A percentile compares a stretch with the other conserved stretches of the same genome.
These are phyloP conservation scores for Ferdinandea cuprea DNA, from an alignment of 2,888 invertebrate genomes.

Conservation along the genomic window DNA sequence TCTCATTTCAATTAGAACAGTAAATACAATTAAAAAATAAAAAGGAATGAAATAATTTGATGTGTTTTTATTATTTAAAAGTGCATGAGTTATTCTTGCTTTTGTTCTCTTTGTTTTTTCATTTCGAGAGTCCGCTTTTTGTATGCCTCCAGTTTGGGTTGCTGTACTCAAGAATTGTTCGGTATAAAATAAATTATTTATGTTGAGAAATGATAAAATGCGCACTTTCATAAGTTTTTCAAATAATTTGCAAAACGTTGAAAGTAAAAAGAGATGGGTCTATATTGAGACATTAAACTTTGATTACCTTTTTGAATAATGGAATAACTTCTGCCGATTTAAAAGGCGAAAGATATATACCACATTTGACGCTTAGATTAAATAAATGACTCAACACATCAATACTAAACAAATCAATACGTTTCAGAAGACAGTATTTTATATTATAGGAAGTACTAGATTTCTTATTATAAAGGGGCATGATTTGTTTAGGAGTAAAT, in stretches of 20 bases:
- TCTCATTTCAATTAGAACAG: no score
- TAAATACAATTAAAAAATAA: no score
- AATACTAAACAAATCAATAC: not conserved
- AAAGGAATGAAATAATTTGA: no score
- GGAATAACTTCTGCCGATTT: not conserved
- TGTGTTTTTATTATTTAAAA: no score
- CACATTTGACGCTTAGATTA: not conserved
- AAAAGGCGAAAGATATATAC: not conserved
- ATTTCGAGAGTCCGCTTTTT: no score
- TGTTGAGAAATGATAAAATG: not conserved
- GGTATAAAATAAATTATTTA: constrained; percentile 1
- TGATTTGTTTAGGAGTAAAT: not conserved
- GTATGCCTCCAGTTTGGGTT: no score
- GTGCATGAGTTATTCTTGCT: no score
- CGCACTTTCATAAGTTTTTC: constrained; percentile 8
- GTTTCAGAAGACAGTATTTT: not conserved
- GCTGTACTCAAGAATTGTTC: no score
- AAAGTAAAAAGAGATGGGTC: not conserved
- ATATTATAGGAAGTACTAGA: not conserved
- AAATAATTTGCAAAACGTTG: constrained; percentile 12
- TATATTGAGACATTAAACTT: not conserved
- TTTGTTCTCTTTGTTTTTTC: no score
- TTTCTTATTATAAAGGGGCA: not conserved
- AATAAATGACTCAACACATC: not conserved
- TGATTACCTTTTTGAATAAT: not conserved